Base-by-base conservation (phyloP, 2,797 vertebrate species). In the Intellagama lesueurii region DNA sequence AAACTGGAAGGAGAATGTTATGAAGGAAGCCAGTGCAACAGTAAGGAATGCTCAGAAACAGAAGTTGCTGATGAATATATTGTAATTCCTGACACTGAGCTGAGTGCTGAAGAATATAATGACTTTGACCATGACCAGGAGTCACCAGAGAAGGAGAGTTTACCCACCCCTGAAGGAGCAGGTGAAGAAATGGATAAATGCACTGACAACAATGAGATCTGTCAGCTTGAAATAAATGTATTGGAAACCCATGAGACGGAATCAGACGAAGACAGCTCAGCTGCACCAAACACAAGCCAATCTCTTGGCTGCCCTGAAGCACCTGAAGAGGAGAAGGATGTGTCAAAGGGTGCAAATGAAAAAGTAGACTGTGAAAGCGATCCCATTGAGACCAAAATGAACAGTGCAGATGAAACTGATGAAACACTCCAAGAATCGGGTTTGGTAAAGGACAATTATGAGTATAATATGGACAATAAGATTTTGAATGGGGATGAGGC, bases 1-100 rank as follows among this genome's bases (percentile, higher is more conserved):
- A 97, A 97, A 87, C 87, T 95, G 92, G 97, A 97, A 77, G 94
- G 92, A 19, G 97, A 97, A 28, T 93, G 95, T 16, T 96, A 94
- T 66, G 96, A 97, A 85, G 96, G 95, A 75, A 96, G 91, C 12
- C 90, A 1, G n/a, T 92, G 91, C 83, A 91, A 32, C 85, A 92
- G 26, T 83, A 87, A 64, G 4, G 90, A 94, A n/a, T 93, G 93
- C 89, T 90, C 92, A 1, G 96, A 96, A 90, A 90, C 95, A 0
- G 95, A 97, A 90, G 93, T 89, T 0, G 90, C 92, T 6, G 92
- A 94, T 85, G 95, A 96, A 32, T 96, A 96, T 83, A 93, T 95
- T 24, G 88, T 96, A 69, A 90, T 92, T 92, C 91, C 95, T 77
- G 87, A 91, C 92, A 82, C 91, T 81, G 91, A 86, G 1, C 88